Percentiles rank a stretch among this genome's conserved stretches.
Conservation (phyloP, 2,797 vertebrate genomes). For the Psittacula derbiana region DNA sequence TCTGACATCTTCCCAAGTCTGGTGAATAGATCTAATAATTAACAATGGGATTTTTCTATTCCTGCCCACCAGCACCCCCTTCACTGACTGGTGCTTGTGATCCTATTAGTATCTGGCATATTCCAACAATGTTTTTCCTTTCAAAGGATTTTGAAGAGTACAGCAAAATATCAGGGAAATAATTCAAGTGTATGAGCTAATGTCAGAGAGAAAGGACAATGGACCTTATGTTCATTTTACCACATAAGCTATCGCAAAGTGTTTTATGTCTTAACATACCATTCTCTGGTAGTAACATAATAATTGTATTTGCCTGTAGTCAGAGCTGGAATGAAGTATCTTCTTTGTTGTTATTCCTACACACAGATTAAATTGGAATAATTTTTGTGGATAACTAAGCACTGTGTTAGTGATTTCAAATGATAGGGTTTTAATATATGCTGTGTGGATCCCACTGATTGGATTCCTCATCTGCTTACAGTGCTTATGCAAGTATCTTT, state of each 20-base stretch:
- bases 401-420: not conserved
- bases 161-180: not conserved
- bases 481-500: not conserved
- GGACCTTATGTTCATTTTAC: not conserved
- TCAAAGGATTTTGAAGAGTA: not conserved
- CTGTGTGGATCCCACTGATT: not conserved
- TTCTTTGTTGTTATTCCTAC: not conserved
- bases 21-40: not conserved
- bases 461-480: not conserved
- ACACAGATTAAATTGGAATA: not conserved
- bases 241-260: not conserved
- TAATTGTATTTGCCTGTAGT: not conserved
- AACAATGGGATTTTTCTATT: slow-evolving; percentile 44
- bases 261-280: not conserved
- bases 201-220: not conserved
- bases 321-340: not conserved
- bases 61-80: slow-evolving; percentile 4
- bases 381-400: not conserved
- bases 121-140: not conserved
- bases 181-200: not conserved
- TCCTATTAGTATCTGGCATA: slow-evolving; percentile 28
- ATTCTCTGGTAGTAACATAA: not conserved
- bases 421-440: not conserved
- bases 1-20: slow-evolving; percentile 27
- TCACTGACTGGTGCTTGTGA: not conserved